Evolutionary conservation across 2,888 invertebrate species (phyloP), one percentile per base, ranked within the genome.

Genomic region (Meganola albula): DNA sequence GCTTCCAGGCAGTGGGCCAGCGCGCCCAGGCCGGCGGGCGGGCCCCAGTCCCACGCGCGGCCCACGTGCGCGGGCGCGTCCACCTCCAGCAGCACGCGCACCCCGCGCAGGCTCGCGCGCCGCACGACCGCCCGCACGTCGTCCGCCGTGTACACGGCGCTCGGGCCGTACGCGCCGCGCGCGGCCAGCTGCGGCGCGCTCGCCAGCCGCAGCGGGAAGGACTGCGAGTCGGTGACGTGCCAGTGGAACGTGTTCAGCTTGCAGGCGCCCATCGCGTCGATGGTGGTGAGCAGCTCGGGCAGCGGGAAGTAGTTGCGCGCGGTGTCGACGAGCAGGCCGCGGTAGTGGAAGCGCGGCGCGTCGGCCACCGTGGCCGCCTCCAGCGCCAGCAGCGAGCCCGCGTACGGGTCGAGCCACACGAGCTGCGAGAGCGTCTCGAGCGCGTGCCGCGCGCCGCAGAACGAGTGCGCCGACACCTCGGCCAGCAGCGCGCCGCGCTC

Each of bases 181-280:
- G 90, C 89, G 0, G 94, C 92, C 64, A 96, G 80, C 64, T 93
- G 90, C 0, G 95, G 95, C 31, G 91, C 92, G 42, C 90, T 87
- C 12, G 90, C 89, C 2, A 94, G 89, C 42, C 92, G 90, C 67
- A 95, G 91, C 0, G 98, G 97, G 74, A 97, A 97, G 48, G 96
- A 95, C 70, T 97, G 96, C 8, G 96, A 95, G 71, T 98, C 98
- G 3, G 92, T 92, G 14, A 94, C 87, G 61, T 95, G 94, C 97
- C 97, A 97, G 63, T 98, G 97, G 63, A 98, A 93, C 2, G 95
- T 94, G 77, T 98, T 98, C 46, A 97, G 73, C 74, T 98, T 98
- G 55, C 92, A 91, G 25, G 94, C 91, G 0, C 93, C 91, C 97
- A 98, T 97, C 2, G 93, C 96, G 37, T 94, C 92, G 58, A 98